These are phyloP conservation scores for Amiota communis DNA, from an alignment of 2,888 invertebrate genomes.

Conservation along the genomic window DNA sequence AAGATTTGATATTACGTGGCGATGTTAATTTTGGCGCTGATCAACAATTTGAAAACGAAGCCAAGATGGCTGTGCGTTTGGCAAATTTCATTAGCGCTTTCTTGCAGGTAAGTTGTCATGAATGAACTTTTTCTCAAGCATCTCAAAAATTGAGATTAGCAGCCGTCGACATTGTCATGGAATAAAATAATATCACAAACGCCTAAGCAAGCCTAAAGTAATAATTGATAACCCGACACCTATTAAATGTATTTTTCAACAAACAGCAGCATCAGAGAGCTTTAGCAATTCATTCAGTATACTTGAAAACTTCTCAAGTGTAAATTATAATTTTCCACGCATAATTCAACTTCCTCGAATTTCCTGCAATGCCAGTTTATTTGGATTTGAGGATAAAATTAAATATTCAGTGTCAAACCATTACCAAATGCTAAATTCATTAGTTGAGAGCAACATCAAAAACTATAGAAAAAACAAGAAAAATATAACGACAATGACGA, in stretches of 20 bases:
- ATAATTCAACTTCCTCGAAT: conserved; percentile 71
- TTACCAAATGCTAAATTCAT: conserved; percentile 67
- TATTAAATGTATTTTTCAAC: conserved; percentile 63
- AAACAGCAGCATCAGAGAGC: not conserved
- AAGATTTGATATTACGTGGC: conserved; percentile 86
- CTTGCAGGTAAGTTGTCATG: conserved; percentile 79
- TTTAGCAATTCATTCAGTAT: conserved; percentile 39
- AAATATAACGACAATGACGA: not conserved
- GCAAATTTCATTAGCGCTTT: conserved; percentile 97
- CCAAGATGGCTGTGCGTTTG: conserved; percentile 94
- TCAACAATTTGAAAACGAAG: conserved; percentile 94
- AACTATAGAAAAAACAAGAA: conserved; percentile 2
- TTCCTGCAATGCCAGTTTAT: conserved; percentile 65
- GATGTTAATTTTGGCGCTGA: conserved; percentile 90
- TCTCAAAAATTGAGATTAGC: not conserved
- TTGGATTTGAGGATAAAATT: conserved; percentile 55
- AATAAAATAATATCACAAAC: conserved; percentile 52
- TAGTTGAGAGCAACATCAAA: conserved; percentile 50
- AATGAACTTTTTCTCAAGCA: conserved; percentile 5
- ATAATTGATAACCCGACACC: conserved; percentile 66
- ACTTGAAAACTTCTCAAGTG: conserved; percentile 69
- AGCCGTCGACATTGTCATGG: conserved; percentile 49
- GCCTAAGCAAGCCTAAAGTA: conserved; percentile 50
- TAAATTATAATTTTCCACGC: conserved; percentile 71
- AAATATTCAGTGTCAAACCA: conserved; percentile 71